Base-by-base conservation (phyloP, 2,888 invertebrate species). In the Pegoplata infirma region DNA sequence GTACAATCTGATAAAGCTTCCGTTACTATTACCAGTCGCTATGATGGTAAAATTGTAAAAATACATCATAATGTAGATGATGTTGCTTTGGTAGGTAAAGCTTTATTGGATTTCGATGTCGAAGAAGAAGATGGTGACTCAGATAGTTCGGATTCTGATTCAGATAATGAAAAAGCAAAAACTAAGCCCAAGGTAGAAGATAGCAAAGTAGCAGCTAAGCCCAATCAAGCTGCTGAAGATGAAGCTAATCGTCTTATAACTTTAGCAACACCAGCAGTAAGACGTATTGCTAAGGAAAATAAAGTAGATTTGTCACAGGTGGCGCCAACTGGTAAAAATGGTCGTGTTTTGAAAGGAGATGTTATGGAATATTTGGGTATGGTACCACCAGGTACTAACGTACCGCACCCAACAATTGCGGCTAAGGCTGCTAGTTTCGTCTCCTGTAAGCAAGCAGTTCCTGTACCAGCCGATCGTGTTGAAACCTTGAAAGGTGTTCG, bases 1-100 rank as follows among this genome's bases (percentile, higher is more conserved):
- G 99, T 99, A 16, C 98, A 99, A 90, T 99, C 99, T 88, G 99
- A 99, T 90, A 99, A 99, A 89, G 99, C 99, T 0, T 96, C 98
- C 7, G 99, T 99, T 14, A 99, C 98, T 17, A 99, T 99, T 83
- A 98, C 98, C 14, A 98, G 98, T 87, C 93, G 98, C 80, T 98
- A 96, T 88, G 97, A 98, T 88, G 98, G 98, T 10, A 91, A 94
- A 78, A 92, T 98, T 81, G 92, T 91, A 46, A 94, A 94, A 86
- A 89, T 98, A 17, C 92, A 97, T 90, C 94, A 97, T 86, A 91
- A 94, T 73, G 92, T 98, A 7, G 98, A 99, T 86, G 96, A 95
- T 75, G 93, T 93, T n/a, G 98, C 97, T 0, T 90, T 95, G 14
- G 98, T 99, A 19, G 99, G 99, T 2, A 92, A 94, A 84, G 94